These are phyloP conservation scores for Cyphomyrus discorhynchus DNA, from an alignment of 2,113 vertebrate genomes.

Conservation along the genomic window DNA sequence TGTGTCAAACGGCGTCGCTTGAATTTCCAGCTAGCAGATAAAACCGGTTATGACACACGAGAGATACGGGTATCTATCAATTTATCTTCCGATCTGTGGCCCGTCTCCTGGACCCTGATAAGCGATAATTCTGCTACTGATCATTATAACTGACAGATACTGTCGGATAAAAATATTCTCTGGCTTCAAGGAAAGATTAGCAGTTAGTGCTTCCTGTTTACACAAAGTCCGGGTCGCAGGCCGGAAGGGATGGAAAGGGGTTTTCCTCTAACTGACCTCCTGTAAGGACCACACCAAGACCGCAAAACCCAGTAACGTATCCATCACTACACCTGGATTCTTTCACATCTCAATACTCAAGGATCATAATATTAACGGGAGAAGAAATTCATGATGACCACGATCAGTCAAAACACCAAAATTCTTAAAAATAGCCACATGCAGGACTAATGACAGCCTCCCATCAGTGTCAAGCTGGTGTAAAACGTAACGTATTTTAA, in stretches of 20 bases:
- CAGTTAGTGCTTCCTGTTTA: not conserved
- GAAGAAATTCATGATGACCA: not conserved
- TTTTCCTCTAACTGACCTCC: not conserved
- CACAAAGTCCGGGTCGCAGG: not conserved
- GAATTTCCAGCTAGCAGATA: not conserved
- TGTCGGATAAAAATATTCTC: conserved; percentile 7
- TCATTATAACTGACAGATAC: not conserved
- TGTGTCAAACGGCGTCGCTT: not conserved
- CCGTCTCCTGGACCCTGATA: not conserved
- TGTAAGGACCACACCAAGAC: not conserved
- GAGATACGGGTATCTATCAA: not conserved
- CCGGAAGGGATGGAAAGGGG: not conserved
- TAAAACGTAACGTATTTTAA: not conserved
- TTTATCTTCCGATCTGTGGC: not conserved
- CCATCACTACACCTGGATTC: not conserved
- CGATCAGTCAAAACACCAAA: not conserved
- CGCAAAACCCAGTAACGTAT: not conserved
- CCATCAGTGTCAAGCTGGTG: not conserved
- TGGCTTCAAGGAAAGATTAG: not conserved
- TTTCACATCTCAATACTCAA: not conserved
- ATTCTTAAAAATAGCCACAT: not conserved
- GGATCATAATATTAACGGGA: not conserved
- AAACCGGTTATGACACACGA: not conserved
- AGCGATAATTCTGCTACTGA: conserved; percentile 3
- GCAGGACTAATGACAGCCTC: not conserved